These are phyloP conservation scores for Linnaemya tessellans DNA, from an alignment of 2,888 invertebrate species.

Conservation along the genomic window DNA sequence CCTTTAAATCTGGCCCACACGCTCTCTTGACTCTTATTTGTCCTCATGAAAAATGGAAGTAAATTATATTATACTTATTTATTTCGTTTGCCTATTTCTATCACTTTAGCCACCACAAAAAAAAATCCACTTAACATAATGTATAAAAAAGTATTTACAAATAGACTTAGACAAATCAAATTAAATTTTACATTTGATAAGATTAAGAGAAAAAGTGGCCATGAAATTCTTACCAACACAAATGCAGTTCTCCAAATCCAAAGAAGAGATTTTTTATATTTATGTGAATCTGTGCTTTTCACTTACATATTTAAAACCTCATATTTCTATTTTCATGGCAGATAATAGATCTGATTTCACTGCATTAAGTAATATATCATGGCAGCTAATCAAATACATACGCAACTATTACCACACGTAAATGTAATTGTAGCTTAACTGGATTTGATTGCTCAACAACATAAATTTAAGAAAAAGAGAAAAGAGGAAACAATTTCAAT, in stretches of 20 bases:
- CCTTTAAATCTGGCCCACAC: not conserved
- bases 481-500: constrained; percentile 24
- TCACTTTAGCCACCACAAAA: not conserved
- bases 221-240: constrained; percentile 9
- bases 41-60: constrained; percentile 51
- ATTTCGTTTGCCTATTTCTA: not conserved
- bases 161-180: constrained; percentile 47
- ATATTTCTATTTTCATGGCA: not conserved
- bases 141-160: not conserved
- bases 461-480: not conserved
- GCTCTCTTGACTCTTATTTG: constrained; percentile 32
- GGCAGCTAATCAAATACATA: constrained; percentile 67
- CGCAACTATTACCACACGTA: constrained; percentile 39
- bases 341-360: constrained; percentile 18
- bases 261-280: not conserved
- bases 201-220: not conserved
- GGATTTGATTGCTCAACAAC: not conserved
- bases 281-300: constrained; percentile 2
- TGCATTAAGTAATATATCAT: constrained; percentile 66
- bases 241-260: not conserved
- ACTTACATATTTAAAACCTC: not conserved
- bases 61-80: constrained; percentile 47
- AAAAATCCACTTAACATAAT: constrained; percentile 17
- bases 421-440: constrained; percentile 26
- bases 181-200: constrained; percentile 36